Evolutionary conservation across 2,113 vertebrate genomes (phyloP), one percentile per base, ranked within the genome.

Genomic region (Struthidea cinerea): DNA sequence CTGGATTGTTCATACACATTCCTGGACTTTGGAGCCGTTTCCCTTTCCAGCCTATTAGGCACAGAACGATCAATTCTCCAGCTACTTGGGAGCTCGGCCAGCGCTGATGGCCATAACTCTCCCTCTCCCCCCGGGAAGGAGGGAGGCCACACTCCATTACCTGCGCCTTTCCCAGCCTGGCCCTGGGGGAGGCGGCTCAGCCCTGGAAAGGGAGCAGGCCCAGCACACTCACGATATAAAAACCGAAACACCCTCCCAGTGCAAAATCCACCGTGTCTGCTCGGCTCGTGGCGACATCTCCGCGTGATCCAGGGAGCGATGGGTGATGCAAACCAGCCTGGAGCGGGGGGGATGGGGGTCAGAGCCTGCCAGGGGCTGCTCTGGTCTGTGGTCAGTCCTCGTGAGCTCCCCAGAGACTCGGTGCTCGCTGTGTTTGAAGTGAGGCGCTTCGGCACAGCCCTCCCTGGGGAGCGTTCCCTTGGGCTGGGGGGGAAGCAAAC

Each of bases 231-330:
- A 0, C 1, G 52, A 37, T 67, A 79, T 49, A 32, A 27, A 46
- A 35, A 22, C 3, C 21, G 26, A 27, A 82, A 9, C 50, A 5
- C 7, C 3, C 27, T 8, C 74, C 23, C 39, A 8, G 5, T 2
- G 37, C 22, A 11, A 13, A 35, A 26, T 5, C 42, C 37, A 8
- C 5, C 0, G 18, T 1, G 3, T 15, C 33, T 30, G 41, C 52
- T 53, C 0, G 0, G 41, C 30, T 37, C 3, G 5, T 12, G 47
- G 16, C 3, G 2, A 2, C 1, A 4, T 3, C 63, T 24, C 53
- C 1, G 0, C 1, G 0, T 42, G 22, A 15, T 24, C 19, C 5
- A 0, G 3, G 20, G n/a, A 3, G 13, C 4, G 70, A 13, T 0
- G 39, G 33, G 1, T 6, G 69, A 5, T 11, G 39, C 7, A 33